These are phyloP conservation scores for Neopelma chrysocephalum DNA, from an alignment of 2,797 vertebrate genomes.

Conservation along the genomic window DNA sequence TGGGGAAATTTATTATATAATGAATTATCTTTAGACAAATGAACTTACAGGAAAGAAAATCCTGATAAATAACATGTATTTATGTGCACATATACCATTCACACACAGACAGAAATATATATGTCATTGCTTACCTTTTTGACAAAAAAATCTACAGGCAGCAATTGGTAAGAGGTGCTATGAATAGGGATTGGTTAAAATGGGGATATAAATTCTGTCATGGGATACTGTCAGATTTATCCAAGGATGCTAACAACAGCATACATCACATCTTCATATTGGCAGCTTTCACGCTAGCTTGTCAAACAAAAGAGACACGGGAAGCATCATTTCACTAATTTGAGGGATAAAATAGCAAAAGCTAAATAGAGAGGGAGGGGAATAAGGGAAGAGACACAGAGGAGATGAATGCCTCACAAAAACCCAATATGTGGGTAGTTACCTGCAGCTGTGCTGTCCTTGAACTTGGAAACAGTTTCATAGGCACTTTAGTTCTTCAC, in stretches of 20 bases:
- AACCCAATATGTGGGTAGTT: background rate
- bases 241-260: background rate
- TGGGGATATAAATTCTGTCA: background rate
- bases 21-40: background rate
- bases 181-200: background rate
- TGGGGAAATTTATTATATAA: background rate
- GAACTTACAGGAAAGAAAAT: background rate
- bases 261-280: background rate
- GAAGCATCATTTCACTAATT: background rate
- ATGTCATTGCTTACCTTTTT: background rate
- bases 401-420: background rate
- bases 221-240: background rate
- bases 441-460: background rate
- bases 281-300: background rate
- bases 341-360: background rate
- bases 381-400: background rate
- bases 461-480: background rate
- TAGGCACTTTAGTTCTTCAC: background rate
- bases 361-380: background rate
- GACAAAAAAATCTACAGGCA: background rate
- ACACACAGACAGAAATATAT: background rate
- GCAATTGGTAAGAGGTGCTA: background rate
- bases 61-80: background rate
- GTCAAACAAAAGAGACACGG: background rate
- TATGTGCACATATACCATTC: background rate